Percentiles rank a stretch among this genome's conserved stretches.
These are phyloP conservation scores for Ornithoptera alexandrae DNA, from an alignment of 2,888 invertebrate genomes.

Conservation along the genomic window DNA sequence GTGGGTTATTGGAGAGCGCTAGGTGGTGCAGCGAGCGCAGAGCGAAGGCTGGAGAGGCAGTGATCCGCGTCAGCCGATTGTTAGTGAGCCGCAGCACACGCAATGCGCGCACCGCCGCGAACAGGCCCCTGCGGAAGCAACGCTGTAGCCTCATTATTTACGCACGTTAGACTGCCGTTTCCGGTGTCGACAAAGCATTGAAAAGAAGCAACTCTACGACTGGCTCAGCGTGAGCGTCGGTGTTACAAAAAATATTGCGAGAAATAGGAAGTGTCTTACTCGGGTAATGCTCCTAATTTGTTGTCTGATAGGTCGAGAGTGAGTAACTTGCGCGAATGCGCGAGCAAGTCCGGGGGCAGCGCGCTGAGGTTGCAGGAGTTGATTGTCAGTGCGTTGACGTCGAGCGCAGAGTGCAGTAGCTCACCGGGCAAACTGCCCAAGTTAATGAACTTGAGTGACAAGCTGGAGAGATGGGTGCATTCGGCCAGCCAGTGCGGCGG, in stretches of 20 bases:
- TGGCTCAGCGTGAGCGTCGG: no score
- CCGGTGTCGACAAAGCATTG: no score
- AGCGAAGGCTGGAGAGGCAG: conserved; percentile 30
- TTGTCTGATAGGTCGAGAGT: conserved; percentile 16
- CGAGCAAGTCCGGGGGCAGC: conserved; percentile 24
- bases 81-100: conserved; percentile 27
- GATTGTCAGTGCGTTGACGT: conserved; percentile 28
- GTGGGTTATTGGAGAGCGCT: conserved; percentile 38
- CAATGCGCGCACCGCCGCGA: conserved; percentile 30
- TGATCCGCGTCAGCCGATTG: conserved; percentile 30
- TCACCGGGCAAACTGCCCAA: conserved; percentile 20
- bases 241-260: not conserved
- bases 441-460: conserved; percentile 11
- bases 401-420: conserved; percentile 25
- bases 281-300: conserved; percentile 18
- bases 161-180: no score
- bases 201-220: no score
- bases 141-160: no score
- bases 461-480: conserved; percentile 21
- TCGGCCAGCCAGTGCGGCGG: conserved; percentile 23
- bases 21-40: conserved; percentile 33
- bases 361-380: conserved; percentile 17
- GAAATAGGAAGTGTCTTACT: not conserved
- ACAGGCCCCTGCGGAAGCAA: conserved; percentile 29
- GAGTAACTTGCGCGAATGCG: conserved; percentile 2